Evolutionary conservation across 2,797 vertebrate genomes (phyloP).

Genomic region (Syngnathus rostellatus): DNA sequence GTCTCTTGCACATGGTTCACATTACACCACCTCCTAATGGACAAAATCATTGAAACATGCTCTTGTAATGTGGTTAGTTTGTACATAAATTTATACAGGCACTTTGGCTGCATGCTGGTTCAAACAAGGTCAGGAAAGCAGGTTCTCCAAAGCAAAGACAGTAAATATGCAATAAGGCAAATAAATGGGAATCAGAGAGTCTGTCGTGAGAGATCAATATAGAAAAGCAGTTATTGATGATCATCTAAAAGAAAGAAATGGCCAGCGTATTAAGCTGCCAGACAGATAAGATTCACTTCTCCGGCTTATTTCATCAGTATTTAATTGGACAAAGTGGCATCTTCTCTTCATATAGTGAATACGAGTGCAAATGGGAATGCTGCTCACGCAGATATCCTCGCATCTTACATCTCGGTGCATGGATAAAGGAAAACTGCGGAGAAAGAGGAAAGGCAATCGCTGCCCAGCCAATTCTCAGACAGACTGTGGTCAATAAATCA

Average conservation of each 20-base stretch:
- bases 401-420: background rate
- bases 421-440: slow-evolving; percentile 10
- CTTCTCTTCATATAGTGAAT: background rate
- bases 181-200: background rate
- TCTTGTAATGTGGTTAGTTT: background rate
- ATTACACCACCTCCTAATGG: slow-evolving; percentile 22
- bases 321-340: background rate
- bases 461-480: slow-evolving; percentile 43
- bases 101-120: background rate
- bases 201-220: background rate
- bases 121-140: background rate
- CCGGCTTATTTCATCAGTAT: background rate
- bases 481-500: slow-evolving; percentile 55
- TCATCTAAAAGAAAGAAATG: slow-evolving; percentile 11
- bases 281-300: background rate
- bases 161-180: background rate
- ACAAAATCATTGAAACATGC: slow-evolving; percentile 20
- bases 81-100: background rate
- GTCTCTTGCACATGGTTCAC: slow-evolving; percentile 25
- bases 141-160: background rate
- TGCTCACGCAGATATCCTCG: background rate
- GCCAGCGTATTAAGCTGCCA: background rate
- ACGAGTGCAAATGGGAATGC: background rate
- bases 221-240: slow-evolving; percentile 5
- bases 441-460: background rate